Evolutionary conservation across 2,113 vertebrate genomes (phyloP).

Genomic region (Fregata magnificens): DNA sequence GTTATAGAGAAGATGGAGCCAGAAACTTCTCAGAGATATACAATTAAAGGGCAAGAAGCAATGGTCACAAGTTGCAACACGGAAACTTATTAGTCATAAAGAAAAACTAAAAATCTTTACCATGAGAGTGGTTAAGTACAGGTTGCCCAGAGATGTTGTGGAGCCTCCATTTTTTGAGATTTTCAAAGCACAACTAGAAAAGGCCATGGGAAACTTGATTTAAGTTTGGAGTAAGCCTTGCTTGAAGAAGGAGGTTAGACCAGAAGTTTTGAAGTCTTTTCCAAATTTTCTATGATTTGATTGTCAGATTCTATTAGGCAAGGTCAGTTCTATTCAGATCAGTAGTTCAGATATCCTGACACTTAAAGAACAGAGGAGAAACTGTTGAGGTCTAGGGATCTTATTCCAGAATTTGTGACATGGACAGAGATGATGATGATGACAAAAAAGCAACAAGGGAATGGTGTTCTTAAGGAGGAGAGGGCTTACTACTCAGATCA

Average conservation of each 20-base stretch:
- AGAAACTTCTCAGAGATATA: not conserved
- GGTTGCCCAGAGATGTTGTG: not conserved
- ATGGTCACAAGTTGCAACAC: not conserved
- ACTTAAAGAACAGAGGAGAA: not conserved
- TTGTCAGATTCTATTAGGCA: not conserved
- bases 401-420: not conserved
- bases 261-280: not conserved
- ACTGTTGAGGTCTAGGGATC: not conserved
- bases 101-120: not conserved
- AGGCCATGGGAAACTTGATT: not conserved
- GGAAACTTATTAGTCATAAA: not conserved
- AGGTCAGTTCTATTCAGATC: not conserved
- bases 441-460: not conserved
- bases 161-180: not conserved
- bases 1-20: not conserved
- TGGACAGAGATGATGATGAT: not conserved
- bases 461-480: not conserved
- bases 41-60: not conserved
- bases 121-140: not conserved
- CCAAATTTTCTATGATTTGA: not conserved
- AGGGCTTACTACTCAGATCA: not conserved
- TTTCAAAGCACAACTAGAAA: not conserved
- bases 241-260: not conserved
- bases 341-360: not conserved
- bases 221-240: not conserved